Conservation (phyloP, 2,888 invertebrate species). For the Ormyrus labotus region DNA sequence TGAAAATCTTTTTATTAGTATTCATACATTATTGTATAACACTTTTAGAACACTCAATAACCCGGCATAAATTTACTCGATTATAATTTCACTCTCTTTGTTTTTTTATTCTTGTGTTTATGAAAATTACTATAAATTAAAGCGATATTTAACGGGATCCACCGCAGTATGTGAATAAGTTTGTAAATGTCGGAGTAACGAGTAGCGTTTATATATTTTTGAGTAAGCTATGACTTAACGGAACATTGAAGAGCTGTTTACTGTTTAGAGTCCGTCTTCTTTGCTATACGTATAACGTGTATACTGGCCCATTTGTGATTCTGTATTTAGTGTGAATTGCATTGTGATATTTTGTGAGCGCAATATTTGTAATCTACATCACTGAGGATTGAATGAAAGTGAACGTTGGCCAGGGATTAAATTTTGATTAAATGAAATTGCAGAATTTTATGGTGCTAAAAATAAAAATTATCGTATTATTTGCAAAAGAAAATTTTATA, state of each 20-base stretch:
- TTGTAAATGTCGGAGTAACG: slow-evolving; percentile 51
- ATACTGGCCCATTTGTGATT: slow-evolving; percentile 38
- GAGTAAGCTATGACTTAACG: slow-evolving; percentile 44
- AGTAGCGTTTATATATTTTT: slow-evolving; percentile 55
- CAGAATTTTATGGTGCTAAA: slow-evolving; percentile 53
- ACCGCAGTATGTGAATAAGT: slow-evolving; percentile 36
- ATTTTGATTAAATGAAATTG: slow-evolving; percentile 35
- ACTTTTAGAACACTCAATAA: slow-evolving; percentile 32
- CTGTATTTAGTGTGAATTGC: slow-evolving; percentile 51
- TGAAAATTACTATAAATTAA: slow-evolving; percentile 34
- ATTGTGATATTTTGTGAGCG: slow-evolving; percentile 49
- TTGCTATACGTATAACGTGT: slow-evolving; percentile 45
- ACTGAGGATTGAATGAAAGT: slow-evolving; percentile 39
- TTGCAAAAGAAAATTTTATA: slow-evolving; percentile 14
- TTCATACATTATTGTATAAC: slow-evolving; percentile 46
- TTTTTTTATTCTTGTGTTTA: slow-evolving; percentile 44
- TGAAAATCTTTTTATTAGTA: slow-evolving; percentile 46
- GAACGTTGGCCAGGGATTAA: slow-evolving; percentile 47
- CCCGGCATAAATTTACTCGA: slow-evolving; percentile 19
- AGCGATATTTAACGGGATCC: slow-evolving; percentile 36
- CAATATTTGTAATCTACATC: slow-evolving; percentile 41
- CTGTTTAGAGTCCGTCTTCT: slow-evolving; percentile 45
- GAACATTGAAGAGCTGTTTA: slow-evolving; percentile 57
- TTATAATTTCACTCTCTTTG: slow-evolving; percentile 38
- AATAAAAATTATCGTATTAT: slow-evolving; percentile 12